phyloP scores from a whole-genome alignment of 2,797 vertebrate species.

The Acanthornis magna region DNA sequence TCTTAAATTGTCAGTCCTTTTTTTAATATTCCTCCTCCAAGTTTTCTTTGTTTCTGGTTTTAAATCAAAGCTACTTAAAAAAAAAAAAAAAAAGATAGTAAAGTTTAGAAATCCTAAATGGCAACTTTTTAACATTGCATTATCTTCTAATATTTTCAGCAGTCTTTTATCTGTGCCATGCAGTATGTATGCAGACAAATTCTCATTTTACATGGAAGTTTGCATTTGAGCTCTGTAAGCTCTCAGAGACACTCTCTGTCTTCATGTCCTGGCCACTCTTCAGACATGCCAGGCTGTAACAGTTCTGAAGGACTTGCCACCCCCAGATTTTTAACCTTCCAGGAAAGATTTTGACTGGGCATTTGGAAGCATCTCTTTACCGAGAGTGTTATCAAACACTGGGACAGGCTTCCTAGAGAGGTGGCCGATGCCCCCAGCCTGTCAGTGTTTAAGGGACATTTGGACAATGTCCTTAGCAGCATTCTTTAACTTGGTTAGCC shows the following conservation, averaged over 20 bases:
- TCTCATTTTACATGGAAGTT: neutral
- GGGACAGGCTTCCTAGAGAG: neutral
- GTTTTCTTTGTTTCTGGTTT: neutral
- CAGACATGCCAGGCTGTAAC: neutral
- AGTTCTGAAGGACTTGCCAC: neutral
- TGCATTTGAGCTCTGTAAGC: neutral
- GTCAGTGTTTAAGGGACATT: neutral
- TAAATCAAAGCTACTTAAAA: neutral
- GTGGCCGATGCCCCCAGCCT: neutral
- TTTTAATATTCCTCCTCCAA: neutral
- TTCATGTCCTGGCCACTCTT: neutral
- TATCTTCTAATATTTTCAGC: neutral
- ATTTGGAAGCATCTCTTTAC: neutral
- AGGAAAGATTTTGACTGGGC: neutral
- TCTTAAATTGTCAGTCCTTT: neutral
- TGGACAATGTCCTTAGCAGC: neutral
- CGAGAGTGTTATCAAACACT: neutral
- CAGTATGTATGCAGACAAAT: neutral
- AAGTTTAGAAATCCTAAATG: neutral
- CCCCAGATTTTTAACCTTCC: neutral
- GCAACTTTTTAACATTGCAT: neutral
- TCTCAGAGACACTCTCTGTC: neutral
- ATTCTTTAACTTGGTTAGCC: neutral
- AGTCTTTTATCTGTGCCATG: neutral
- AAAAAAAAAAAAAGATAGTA: neutral